Evolutionary conservation across 2,113 vertebrate genomes (phyloP), one percentile per base, ranked within the genome.

Genomic region (Nothobranchius furzeri): DNA sequence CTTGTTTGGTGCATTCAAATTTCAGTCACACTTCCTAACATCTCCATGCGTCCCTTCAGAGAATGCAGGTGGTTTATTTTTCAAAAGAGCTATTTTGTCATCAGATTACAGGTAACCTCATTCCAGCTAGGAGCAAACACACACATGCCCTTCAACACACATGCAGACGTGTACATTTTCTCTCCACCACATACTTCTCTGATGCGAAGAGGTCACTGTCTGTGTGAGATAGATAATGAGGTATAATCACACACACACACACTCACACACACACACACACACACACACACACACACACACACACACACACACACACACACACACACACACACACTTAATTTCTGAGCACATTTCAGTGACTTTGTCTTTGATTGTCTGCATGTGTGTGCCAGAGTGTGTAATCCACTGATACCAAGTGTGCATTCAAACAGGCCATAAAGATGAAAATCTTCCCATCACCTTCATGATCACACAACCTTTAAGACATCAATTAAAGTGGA

Each of bases 381-480:
- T 35, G 56, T 17, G 60, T 36, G 43, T 65, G 20, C 37, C 12
- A 15, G 45, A 47, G 57, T 55, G 58, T 67, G 36, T 47, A 53
- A 68, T 76, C 24, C 67, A 73, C 68, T 76, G 75, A 76, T 78
- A 79, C 75, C 68, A 78, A 70, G 52, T 78, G 64, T 78, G 75
- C 59, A 60, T 64, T 75, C 62, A 69, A 76, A 60, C 2, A 64
- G 64, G 6, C 47, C 62, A 61, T 82, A 70, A 76, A 81, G 82
- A 87, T 70, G 54, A 25, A 80, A 75, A 86, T 85, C 75, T 52
- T 55, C 63, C 63, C 63, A 80, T 80, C 85, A 72, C 62, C 45
- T 52, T 67, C 60, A 47, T 81, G 85, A 86, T 85, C 76, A 69
- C 73, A 64, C 81, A 78, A 85, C 85, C 83, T 88, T 88, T 87